Conservation (phyloP, 2,888 invertebrate genomes). For the Uloborus plumipes region DNA sequence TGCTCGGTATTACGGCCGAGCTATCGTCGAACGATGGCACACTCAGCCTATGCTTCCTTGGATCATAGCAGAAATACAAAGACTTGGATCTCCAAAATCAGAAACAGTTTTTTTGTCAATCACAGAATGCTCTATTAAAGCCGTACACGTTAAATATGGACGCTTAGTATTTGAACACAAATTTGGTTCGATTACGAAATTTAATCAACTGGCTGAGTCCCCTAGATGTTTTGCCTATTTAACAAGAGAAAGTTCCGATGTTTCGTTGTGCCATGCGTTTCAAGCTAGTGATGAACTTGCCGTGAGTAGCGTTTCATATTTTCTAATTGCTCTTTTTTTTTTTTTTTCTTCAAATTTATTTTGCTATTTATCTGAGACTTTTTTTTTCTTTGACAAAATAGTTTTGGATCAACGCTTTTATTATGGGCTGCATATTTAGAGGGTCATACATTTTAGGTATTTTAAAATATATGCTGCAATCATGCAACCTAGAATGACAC, state of each 20-base stretch:
- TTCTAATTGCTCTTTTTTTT: too few species aligned
- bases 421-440: too few species aligned
- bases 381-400: too few species aligned
- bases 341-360: too few species aligned
- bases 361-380: too few species aligned
- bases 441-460: too few species aligned
- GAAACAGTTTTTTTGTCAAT: slow-evolving; percentile 61
- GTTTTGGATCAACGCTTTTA: too few species aligned
- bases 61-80: slow-evolving; percentile 83
- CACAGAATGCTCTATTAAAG: slow-evolving; percentile 55
- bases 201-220: slow-evolving; percentile 71
- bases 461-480: too few species aligned
- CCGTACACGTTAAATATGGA: slow-evolving; percentile 51
- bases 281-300: slow-evolving; percentile 66
- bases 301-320: slow-evolving; percentile 32
- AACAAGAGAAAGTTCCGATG: slow-evolving; percentile 69
- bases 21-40: slow-evolving; percentile 62
- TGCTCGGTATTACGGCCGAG: slow-evolving; percentile 64
- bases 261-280: slow-evolving; percentile 71
- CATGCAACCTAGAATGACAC: too few species aligned
- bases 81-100: slow-evolving; percentile 53
- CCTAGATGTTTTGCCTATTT: slow-evolving; percentile 71
- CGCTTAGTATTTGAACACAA: slow-evolving; percentile 69
- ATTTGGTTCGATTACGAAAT: slow-evolving; percentile 70
- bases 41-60: slow-evolving; percentile 88